Evolutionary conservation across 1,140 invertebrate species (phyloP).

Genomic region (Sinella curviseta): DNA sequence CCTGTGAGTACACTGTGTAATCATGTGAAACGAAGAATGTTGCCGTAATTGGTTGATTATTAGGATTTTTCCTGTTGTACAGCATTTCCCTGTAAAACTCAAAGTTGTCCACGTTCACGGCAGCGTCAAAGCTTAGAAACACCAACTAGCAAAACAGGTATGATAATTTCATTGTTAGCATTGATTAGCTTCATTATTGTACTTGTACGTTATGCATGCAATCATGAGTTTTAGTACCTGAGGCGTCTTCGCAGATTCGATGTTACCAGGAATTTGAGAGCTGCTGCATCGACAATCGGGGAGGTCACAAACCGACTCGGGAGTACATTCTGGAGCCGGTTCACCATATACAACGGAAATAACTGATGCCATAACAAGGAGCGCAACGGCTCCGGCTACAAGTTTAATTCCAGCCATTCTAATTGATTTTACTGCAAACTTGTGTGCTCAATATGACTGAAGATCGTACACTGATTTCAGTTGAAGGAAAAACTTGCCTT

Average conservation of each 20-base stretch:
- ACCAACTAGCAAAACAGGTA: conserved; percentile 51
- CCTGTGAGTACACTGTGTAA: conserved; percentile 58
- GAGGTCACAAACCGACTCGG: background rate
- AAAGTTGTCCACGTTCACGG: conserved; percentile 49
- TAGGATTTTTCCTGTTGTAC: conserved; percentile 42
- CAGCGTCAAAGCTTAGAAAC: conserved; percentile 55
- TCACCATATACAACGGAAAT: too few relatives aligned
- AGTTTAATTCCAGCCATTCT: too few relatives aligned
- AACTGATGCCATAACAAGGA: too few relatives aligned
- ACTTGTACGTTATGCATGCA: background rate
- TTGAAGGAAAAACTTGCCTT: too few relatives aligned
- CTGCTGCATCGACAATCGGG: background rate
- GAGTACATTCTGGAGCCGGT: too few relatives aligned
- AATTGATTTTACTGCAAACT: too few relatives aligned
- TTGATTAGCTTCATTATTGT: background rate
- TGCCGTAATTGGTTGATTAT: conserved; percentile 42
- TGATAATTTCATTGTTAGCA: background rate
- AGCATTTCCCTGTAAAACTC: conserved; percentile 45
- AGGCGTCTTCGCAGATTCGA: background rate
- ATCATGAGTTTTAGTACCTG: background rate
- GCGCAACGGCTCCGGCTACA: too few relatives aligned
- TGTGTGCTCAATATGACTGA: too few relatives aligned
- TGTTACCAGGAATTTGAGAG: background rate
- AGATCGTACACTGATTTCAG: too few relatives aligned
- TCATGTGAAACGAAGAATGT: conserved; percentile 61